Evolutionary conservation across 2,797 vertebrate species (phyloP).

Genomic region (Anas flavirostris): DNA sequence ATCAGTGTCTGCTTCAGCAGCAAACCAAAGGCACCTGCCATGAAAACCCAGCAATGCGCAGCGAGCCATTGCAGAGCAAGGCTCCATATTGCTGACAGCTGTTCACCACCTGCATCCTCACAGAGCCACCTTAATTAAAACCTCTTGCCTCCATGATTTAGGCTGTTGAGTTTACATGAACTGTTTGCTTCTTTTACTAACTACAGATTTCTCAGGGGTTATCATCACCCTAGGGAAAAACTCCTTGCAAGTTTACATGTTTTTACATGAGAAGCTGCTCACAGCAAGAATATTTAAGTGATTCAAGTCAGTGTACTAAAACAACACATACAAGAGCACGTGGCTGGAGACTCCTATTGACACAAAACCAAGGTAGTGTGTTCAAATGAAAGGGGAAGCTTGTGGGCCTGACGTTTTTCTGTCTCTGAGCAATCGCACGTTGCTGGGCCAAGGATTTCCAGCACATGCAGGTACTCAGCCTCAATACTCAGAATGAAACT

Average conservation of each 20-base stretch:
- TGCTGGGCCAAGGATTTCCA: not conserved
- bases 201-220: not conserved
- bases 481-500: not conserved
- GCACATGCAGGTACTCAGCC: not conserved
- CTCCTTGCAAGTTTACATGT: not conserved
- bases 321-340: not conserved
- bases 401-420: not conserved
- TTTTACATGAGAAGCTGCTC: constrained; percentile 7
- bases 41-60: rapidly evolving
- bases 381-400: not conserved
- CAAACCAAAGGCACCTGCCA: not conserved
- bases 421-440: not conserved
- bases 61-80: not conserved
- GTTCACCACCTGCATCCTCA: not conserved
- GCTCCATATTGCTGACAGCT: not conserved
- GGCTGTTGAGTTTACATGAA: not conserved
- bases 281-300: not conserved
- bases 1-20: not conserved
- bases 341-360: not conserved
- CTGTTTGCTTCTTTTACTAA: not conserved
- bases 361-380: not conserved
- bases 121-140: not conserved
- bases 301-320: not conserved
- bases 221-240: not conserved
- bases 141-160: not conserved